Percentiles rank a stretch among this genome's conserved stretches.
phyloP scores from a whole-genome alignment of 2,797 vertebrate species.

The Scleropages formosus region DNA sequence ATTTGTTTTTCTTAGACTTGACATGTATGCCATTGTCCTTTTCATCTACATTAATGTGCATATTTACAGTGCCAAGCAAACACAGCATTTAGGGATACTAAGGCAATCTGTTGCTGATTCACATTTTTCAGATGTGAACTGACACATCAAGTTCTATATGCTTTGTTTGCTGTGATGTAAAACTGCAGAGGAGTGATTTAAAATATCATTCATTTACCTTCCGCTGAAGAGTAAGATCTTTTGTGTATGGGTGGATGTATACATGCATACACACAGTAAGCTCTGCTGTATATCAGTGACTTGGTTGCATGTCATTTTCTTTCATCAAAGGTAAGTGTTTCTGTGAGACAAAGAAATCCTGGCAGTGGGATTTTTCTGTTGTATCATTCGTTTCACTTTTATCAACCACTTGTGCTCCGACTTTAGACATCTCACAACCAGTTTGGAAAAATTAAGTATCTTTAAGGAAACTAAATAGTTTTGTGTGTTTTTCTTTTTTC shows the following conservation, averaged over 20 bases:
- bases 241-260: not conserved
- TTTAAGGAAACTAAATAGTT: no score
- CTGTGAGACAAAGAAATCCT: constrained; percentile 18
- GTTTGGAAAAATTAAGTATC: constrained; percentile 21
- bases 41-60: no score
- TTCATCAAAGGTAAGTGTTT: constrained; percentile 66
- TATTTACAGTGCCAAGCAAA: no score
- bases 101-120: no score
- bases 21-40: no score
- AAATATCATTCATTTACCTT: not conserved
- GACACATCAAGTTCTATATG: no score
- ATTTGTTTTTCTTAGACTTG: no score
- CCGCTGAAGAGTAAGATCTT: not conserved
- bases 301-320: constrained; percentile 20
- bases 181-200: no score
- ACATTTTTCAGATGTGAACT: no score
- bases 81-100: no score
- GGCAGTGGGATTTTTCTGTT: constrained; percentile 21
- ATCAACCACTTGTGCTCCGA: constrained; percentile 45
- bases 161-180: not conserved
- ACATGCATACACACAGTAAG: not conserved
- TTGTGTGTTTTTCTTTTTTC: no score
- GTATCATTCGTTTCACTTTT: constrained; percentile 42
- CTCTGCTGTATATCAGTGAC: not conserved
- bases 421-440: constrained; percentile 32